These are phyloP conservation scores for Platycnemis pennipes DNA, from an alignment of 2,888 invertebrate species.

Conservation along the genomic window DNA sequence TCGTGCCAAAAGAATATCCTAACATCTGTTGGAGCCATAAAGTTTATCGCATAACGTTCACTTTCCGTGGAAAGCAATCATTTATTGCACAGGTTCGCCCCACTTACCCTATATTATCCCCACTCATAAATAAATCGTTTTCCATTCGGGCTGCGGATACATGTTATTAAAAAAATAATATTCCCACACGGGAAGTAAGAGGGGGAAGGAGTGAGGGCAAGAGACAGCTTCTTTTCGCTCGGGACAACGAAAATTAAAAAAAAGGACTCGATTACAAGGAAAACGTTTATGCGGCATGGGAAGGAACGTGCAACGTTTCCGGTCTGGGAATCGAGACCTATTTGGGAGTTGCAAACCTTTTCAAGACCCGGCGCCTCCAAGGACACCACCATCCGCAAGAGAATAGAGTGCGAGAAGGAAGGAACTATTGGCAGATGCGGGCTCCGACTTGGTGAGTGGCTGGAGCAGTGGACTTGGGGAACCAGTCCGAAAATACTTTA, in stretches of 20 bases:
- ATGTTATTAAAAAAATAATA: neutral
- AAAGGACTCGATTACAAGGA: slow-evolving; percentile 5
- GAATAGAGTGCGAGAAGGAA: neutral
- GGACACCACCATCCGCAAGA: neutral
- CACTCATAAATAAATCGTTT: neutral
- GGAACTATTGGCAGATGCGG: neutral
- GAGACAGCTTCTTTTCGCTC: neutral
- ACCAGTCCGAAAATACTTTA: too few species aligned
- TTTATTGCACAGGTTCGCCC: neutral
- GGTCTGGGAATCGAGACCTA: slow-evolving; percentile 1
- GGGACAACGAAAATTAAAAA: neutral
- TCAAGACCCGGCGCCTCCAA: neutral
- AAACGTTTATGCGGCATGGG: neutral
- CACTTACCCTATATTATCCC: neutral
- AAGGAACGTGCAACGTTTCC: neutral
- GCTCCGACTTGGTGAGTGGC: too few species aligned
- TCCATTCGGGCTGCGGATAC: neutral
- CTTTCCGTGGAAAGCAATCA: neutral
- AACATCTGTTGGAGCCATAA: neutral
- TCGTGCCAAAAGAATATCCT: neutral
- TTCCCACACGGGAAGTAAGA: neutral
- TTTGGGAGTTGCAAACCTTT: neutral
- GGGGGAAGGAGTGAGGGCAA: neutral
- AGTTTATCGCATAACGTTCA: neutral
- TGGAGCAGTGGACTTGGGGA: too few species aligned